Evolutionary conservation across 2,888 invertebrate genomes (phyloP).

Genomic region (Lochmaea capreae): DNA sequence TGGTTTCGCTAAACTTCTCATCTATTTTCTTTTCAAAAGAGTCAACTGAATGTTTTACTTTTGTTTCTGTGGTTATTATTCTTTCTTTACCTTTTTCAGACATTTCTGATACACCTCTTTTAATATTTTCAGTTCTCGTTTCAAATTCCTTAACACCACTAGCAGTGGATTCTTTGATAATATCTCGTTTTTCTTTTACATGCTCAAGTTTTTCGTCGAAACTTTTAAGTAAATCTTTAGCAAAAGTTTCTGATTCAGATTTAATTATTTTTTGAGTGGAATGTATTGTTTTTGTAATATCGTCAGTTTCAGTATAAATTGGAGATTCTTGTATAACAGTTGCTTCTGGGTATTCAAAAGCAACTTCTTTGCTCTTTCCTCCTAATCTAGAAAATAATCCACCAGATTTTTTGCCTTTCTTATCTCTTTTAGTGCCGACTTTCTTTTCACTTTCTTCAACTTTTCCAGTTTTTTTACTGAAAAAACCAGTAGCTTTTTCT

Average conservation of each 20-base stretch:
- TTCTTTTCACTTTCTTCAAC: constrained; percentile 43
- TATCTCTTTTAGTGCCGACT: constrained; percentile 44
- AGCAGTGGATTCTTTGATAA: not conserved
- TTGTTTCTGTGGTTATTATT: constrained; percentile 42
- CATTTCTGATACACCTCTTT: constrained; percentile 31
- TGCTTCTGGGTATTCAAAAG: constrained; percentile 22
- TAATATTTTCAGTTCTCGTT: constrained; percentile 35
- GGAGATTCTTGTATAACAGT: constrained; percentile 14
- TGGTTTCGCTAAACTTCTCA: constrained; percentile 50
- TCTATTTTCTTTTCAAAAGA: constrained; percentile 54
- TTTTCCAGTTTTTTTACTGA: constrained; percentile 36
- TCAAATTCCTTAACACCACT: constrained; percentile 26
- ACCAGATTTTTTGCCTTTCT: constrained; percentile 41
- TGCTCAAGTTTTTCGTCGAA: constrained; percentile 50
- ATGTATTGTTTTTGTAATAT: not conserved
- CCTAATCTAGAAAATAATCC: constrained; percentile 44
- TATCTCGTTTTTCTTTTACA: constrained; percentile 42
- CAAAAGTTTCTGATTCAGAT: constrained; percentile 44
- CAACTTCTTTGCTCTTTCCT: constrained; percentile 41
- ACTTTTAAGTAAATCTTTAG: constrained; percentile 48
- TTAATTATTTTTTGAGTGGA: not conserved
- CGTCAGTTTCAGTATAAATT: not conserved
- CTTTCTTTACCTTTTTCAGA: constrained; percentile 34
- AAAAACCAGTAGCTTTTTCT: constrained; percentile 41
- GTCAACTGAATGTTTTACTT: constrained; percentile 29